phyloP scores from a whole-genome alignment of 2,113 vertebrate species.

The Anolis sagrei region DNA sequence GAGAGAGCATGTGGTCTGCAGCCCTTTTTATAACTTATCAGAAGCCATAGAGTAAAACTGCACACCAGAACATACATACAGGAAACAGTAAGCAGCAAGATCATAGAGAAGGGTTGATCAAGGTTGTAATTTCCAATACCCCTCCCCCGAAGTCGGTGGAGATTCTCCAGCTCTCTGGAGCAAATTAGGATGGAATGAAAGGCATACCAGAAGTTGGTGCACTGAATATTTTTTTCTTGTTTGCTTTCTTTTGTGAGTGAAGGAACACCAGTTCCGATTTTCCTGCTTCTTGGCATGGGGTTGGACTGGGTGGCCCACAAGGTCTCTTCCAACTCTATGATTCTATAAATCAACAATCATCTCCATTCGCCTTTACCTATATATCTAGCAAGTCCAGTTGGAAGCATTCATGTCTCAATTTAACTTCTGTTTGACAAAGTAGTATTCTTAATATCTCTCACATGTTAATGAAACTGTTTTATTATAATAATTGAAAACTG shows the following conservation, averaged over 20 bases:
- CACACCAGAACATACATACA: too few species aligned
- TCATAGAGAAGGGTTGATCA: too few species aligned
- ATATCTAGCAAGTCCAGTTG: not conserved
- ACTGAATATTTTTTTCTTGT: not conserved
- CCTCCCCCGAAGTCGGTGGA: too few species aligned
- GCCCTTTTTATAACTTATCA: too few species aligned
- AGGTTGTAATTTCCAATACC: too few species aligned
- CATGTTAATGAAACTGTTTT: not conserved
- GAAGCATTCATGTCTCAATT: not conserved
- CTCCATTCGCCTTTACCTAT: not conserved
- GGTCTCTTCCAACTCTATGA: too few species aligned
- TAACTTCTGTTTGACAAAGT: not conserved
- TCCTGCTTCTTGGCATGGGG: too few species aligned
- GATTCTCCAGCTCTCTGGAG: not conserved
- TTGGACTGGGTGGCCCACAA: too few species aligned
- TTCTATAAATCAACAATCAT: too few species aligned
- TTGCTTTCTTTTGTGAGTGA: not conserved
- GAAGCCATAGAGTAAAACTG: too few species aligned
- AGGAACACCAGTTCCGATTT: not conserved
- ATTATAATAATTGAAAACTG: not conserved
- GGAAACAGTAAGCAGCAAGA: too few species aligned
- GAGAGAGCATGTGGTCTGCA: too few species aligned
- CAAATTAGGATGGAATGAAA: not conserved
- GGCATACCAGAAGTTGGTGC: not conserved
- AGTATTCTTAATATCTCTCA: not conserved